Base-by-base conservation (phyloP, 1,140 invertebrate species). In the Bilobella aurantiaca region DNA sequence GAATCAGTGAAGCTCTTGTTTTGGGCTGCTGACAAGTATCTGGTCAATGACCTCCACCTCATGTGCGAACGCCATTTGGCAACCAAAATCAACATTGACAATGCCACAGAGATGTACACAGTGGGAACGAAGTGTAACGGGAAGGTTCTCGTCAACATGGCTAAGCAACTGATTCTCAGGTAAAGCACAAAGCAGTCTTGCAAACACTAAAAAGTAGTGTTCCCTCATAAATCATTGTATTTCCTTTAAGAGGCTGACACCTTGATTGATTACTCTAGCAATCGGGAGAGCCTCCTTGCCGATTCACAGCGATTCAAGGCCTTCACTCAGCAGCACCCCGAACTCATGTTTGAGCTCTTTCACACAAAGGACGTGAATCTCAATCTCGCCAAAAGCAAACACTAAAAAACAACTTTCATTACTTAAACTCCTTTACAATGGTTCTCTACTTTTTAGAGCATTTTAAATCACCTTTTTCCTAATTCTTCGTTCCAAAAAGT, bases 301-400 rank as follows among this genome's bases (percentile, higher is more conserved):
- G 62, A 69, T 49, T 18, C 65, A 21, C 28, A 66, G 16, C 53
- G 28, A 21, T 66, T 69, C n/a, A 64, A 64, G 30, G 46, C 25
- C 42, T 69, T 69, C 31, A 66, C 65, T 29, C 37, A 31, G 3
- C 63, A 66, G 53, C 58, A 69, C 32, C 68, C 68, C 29, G 65
- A 69, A 30, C 64, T 69, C 21, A 65, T 69, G 37, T 66, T 69
- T 27, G 61, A 69, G 14, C 49, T 69, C 14, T 61, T 69, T 42
- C 59, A 62, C 59, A 62, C 30, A 12, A 37, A 27, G 28, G 30
- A 62, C 23, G 37, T 62, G 3, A 62, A 62, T 23, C 23, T 62
- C 49, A 53, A 53, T 23, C 23, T 53, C 5, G 14, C 49, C 12
- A 53, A 53, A 23, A 53, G 34, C 34, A 42, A 42, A 42, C 34